Evolutionary conservation across 2,113 vertebrate species (phyloP), one percentile per base, ranked within the genome.

Genomic region (Mus pahari): DNA sequence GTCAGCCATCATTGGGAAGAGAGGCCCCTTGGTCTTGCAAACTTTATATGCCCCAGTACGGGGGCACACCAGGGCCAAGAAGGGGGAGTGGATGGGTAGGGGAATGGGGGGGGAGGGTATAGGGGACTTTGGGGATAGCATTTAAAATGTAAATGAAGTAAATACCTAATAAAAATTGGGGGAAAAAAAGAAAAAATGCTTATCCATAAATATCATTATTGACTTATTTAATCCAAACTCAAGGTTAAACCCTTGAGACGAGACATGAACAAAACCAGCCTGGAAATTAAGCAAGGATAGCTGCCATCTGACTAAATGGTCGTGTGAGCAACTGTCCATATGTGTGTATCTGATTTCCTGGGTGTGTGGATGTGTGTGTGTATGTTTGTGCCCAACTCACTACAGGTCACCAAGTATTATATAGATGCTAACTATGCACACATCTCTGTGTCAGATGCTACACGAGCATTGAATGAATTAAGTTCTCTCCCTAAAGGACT

Each of bases 331-430:
- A 71, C 26, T 26, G 89, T 94, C 78, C 48, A 68, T 10, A 31
- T 86, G 7, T 73, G 26, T 78, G 73, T 66, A 89, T 66, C 22
- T 53, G 13, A 36, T 73, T 31, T 22, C 33, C 3, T 36, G 1
- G 14, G 6, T 73, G 22, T 53, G 36, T 33, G 3, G 50, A 31
- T 62, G 16, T 74, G 55, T 64, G 7, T 78, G 68, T 58, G 31
- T 78, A 68, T 77, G 22, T 78, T 36, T 45, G 42, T 50, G 16
- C 17, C 17, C 14, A 19, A 64, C 45, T 79, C 66, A 95, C 55
- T 89, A 50, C 48, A 53, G 77, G 71, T 94, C n/a, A 86, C 84
- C 93, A 96, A 94, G 92, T 93, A 94, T 92, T 95, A 93, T 96
- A 24, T 60, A 92, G 84, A 48, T 36, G 7, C 81, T 62, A 58